Base-by-base conservation (phyloP, 1,140 invertebrate genomes). In the Solenopsis invicta region DNA sequence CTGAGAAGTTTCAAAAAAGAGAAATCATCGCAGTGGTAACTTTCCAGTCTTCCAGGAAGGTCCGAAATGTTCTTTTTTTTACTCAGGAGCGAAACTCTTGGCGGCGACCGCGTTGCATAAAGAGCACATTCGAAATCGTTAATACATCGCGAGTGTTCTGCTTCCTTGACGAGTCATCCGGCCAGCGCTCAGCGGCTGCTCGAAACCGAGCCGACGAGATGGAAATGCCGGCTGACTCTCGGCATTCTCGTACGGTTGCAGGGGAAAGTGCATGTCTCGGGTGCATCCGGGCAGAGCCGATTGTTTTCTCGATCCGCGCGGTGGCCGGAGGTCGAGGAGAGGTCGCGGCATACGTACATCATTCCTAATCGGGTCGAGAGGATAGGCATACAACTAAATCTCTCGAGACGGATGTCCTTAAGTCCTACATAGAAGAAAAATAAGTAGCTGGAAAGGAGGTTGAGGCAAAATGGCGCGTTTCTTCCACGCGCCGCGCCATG, bases 11-110 rank as follows among this genome's bases (percentile, higher is more conserved):
- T 75, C 69, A 56, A 84, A 84, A 92, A 92, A 92, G 91, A 91
- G 92, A 92, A 92, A 92, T 92, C 87, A 88, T 24, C 56, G 8
- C n/a, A 45, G 24, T 37, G 50, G 77, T 81, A 64, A 90, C 90
- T 92, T 92, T 90, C 90, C 81, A 92, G 76, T 67, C 88, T 92
- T 92, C 91, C 88, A 52, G 66, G 92, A 92, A 92, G 84, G 66
- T 61, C 76, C 87, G 78, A 89, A 91, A 80, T 62, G 45, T 84
- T 86, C 66, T 87, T 87, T 84, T 48, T 78, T 67, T 29, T 74
- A 45, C 5, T 88, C 88, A 34, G 62, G 67, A 82, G 86, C 89
- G 86, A 90, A 90, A 90, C 87, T 88, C 86, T 76, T 59, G 52
- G 62, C 54, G 72, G 29, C 84, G 87, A 41, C 85, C 77, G 80